Evolutionary conservation across 2,888 invertebrate genomes (phyloP), one percentile per base, ranked within the genome.

Genomic region (Gerosis bhagava): DNA sequence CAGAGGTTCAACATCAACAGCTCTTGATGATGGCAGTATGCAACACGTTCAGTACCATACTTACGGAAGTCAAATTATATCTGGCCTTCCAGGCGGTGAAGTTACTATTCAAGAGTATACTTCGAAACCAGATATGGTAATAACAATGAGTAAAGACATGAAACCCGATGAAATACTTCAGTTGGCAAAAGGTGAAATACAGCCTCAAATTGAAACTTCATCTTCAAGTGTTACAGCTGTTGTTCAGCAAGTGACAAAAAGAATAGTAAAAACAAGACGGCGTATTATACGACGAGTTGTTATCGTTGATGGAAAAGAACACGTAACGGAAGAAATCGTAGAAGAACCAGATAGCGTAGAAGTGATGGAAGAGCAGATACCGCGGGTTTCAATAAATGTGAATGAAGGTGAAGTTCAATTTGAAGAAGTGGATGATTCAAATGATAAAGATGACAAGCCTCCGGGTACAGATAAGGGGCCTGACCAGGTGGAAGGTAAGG

Each of bases 301-400:
- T 0, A 93, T 96, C 3, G 92, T 96, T 48, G 94, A 96, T 70
- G 96, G 96, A 0, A 94, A 95, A 77, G 96, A 96, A 79, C 94
- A 94, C 51, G 91, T 95, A 0, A 93, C 93, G 5, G 96, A 96
- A 76, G 96, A 96, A 81, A 80, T 96, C 0, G 89, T 96, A 29
- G 96, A 96, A 66, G 96, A 96, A 73, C 96, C 96, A 0, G 96
- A 94, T 65, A 93, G 93, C 70, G 83, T 94, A 3, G 94, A 94
- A 77, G 88, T 94, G 6, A 90, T 90, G 21, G 94, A 94, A 68
- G 93, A 95, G 74, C 91, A 92, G 59, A 91, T 94, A 59, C 94
- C 94, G 0, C 88, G 92, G 58, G 92, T 94, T 10, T 93, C 92
- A 49, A 94, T 94, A 26, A 93, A 92, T 62, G 92, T 92, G 0